Percentiles rank a stretch among this genome's conserved stretches.
Conservation (phyloP, 2,888 invertebrate genomes). For the Vandiemenella viatica region DNA sequence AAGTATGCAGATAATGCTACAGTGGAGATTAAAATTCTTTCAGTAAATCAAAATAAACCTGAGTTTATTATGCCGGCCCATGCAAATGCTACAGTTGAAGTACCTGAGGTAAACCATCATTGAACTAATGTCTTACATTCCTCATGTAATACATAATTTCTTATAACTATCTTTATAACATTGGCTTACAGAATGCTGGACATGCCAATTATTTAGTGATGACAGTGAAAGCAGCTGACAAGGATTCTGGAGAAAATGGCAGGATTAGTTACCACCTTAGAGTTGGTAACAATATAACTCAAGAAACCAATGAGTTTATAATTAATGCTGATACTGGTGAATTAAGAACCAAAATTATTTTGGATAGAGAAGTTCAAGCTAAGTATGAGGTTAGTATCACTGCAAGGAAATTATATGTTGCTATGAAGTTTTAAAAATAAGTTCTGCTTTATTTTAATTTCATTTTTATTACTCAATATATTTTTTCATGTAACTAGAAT, state of each 20-base stretch:
- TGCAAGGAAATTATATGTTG: no score
- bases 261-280: conserved; percentile 70
- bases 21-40: conserved; percentile 61
- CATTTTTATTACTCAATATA: neutral
- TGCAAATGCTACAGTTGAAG: conserved; percentile 59
- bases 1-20: conserved; percentile 47
- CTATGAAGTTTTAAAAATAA: no score
- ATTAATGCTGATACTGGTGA: conserved; percentile 68
- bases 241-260: conserved; percentile 71
- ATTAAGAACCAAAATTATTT: conserved; percentile 56
- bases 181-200: conserved; percentile 58
- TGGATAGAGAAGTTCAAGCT: conserved; percentile 60
- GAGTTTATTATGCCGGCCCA: conserved; percentile 61
- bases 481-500: neutral
- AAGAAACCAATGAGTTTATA: conserved; percentile 67
- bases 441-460: neutral
- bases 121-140: neutral
- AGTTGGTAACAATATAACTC: conserved; percentile 56
- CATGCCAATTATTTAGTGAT: conserved; percentile 61
- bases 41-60: conserved; percentile 71
- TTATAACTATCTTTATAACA: no score
- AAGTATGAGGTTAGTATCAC: conserved; percentile 37
- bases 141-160: neutral
- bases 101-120: conserved; percentile 52
- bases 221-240: conserved; percentile 67